Evolutionary conservation across 2,113 vertebrate genomes (phyloP).

Genomic region (Ornithorhynchus anatinus): DNA sequence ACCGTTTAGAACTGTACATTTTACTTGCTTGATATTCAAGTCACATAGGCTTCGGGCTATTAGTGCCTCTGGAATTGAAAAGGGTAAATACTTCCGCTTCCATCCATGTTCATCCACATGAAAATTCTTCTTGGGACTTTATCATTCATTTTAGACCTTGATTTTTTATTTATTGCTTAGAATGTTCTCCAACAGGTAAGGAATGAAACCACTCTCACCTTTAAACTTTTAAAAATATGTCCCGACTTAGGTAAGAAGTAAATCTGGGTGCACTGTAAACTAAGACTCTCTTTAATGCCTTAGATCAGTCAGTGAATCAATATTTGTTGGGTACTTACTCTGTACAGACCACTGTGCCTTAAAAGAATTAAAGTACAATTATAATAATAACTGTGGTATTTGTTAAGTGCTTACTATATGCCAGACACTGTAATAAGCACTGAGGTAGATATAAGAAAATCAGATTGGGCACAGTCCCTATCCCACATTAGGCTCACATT

Average conservation of each 20-base stretch:
- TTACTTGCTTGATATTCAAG: constrained; percentile 31
- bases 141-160: constrained; percentile 27
- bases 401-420: too few species aligned
- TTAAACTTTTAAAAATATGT: constrained; percentile 30
- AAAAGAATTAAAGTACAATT: too few species aligned
- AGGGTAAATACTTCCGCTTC: constrained; percentile 36
- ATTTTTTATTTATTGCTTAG: constrained; percentile 26
- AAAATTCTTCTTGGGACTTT: constrained; percentile 36
- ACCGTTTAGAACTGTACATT: background rate
- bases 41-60: constrained; percentile 30
- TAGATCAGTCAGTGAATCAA: too few species aligned
- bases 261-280: background rate
- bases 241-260: constrained; percentile 17
- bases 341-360: too few species aligned
- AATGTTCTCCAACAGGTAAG: constrained; percentile 24
- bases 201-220: constrained; percentile 22
- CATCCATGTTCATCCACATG: constrained; percentile 21
- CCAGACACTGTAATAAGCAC: too few species aligned
- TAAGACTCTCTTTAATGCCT: too few species aligned
- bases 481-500: too few species aligned
- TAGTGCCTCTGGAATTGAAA: constrained; percentile 8
- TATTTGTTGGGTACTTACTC: too few species aligned
- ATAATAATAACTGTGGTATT: too few species aligned
- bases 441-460: too few species aligned
- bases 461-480: too few species aligned